Conservation (phyloP, 2,888 invertebrate species). For the Lasioglossum morio region DNA sequence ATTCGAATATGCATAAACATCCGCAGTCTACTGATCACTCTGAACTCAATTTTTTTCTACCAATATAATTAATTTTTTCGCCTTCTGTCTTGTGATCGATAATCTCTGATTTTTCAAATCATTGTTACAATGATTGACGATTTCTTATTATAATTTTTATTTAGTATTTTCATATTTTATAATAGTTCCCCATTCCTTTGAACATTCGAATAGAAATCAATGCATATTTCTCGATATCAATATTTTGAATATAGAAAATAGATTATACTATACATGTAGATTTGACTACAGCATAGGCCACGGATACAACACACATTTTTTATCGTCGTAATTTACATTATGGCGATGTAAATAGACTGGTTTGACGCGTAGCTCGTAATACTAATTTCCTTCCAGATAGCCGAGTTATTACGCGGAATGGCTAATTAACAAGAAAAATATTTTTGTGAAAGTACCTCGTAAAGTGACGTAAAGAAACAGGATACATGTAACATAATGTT, state of each 20-base stretch:
- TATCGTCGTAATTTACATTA: background rate
- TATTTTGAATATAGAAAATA: background rate
- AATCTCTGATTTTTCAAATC: too few relatives aligned
- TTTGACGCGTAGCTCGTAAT: background rate
- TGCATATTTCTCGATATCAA: background rate
- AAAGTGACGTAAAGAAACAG: background rate
- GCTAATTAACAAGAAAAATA: background rate
- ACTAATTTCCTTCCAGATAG: background rate
- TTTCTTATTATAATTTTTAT: too few relatives aligned
- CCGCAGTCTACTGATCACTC: too few relatives aligned
- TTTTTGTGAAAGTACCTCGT: background rate
- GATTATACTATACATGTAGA: background rate
- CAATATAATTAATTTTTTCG: too few relatives aligned
- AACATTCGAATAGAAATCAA: background rate
- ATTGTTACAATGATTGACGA: too few relatives aligned
- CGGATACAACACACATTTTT: background rate
- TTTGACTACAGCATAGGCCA: background rate
- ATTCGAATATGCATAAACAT: too few relatives aligned
- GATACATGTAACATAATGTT: too few relatives aligned
- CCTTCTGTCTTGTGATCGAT: too few relatives aligned
- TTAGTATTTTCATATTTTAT: background rate
- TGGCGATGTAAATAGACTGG: background rate
- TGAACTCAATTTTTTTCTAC: too few relatives aligned
- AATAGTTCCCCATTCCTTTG: background rate
- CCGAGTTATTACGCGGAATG: background rate